These are phyloP conservation scores for Bergia puertoricense DNA, from an alignment of 92 coral and sea anemone genomes.

Conservation along the genomic window DNA sequence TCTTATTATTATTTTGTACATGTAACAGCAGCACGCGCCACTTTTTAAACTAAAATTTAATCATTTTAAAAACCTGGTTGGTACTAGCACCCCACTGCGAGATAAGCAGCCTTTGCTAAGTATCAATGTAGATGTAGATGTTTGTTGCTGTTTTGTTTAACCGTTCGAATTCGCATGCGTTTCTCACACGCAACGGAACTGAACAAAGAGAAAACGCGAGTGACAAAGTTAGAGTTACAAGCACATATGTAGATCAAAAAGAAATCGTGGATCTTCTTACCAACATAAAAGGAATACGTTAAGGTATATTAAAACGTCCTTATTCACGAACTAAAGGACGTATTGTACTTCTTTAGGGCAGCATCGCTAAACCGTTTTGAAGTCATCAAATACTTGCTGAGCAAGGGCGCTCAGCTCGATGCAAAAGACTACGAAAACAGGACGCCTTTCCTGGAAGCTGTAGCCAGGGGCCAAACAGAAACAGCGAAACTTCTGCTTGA, in stretches of 20 bases:
- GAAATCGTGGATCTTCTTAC: not conserved
- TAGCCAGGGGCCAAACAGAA: constrained; percentile 64
- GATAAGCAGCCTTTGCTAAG: no score
- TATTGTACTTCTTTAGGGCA: constrained; percentile 46
- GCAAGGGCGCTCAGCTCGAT: constrained; percentile 60
- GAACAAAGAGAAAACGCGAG: no score
- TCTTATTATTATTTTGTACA: no score
- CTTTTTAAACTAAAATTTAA: no score
- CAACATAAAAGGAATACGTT: not conserved
- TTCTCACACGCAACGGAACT: no score
- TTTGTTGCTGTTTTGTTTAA: not conserved
- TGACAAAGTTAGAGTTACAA: no score
- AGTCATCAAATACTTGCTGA: constrained; percentile 56
- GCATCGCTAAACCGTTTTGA: constrained; percentile 55
- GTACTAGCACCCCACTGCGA: no score
- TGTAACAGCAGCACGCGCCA: no score
- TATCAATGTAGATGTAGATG: not conserved
- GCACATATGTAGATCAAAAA: no score
- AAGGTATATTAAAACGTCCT: not conserved
- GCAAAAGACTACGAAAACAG: constrained; percentile 52
- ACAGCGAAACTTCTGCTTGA: constrained; percentile 63
- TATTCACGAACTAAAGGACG: not conserved
- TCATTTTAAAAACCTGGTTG: no score
- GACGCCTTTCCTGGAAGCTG: constrained; percentile 78
- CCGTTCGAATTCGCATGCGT: not conserved